phyloP scores from a whole-genome alignment of 2,888 invertebrate genomes.

The Tridacna crocea region DNA sequence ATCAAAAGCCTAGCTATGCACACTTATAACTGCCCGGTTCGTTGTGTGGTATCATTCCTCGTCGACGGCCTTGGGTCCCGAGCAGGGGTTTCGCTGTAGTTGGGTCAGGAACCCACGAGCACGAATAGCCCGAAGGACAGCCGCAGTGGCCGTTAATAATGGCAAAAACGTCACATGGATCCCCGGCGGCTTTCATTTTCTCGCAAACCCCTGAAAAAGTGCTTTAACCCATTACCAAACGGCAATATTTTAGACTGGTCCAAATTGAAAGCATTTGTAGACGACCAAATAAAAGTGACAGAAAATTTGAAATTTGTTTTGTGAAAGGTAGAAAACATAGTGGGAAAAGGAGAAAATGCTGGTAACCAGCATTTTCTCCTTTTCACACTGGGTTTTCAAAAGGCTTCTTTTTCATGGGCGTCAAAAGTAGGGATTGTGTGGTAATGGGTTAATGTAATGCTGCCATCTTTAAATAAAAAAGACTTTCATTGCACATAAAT shows the following conservation, averaged over 20 bases:
- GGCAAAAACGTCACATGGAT: neutral
- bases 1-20: neutral
- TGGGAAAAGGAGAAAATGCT: neutral
- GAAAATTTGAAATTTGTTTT: too few species aligned
- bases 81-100: neutral
- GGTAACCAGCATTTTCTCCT: too few species aligned
- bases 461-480: too few species aligned
- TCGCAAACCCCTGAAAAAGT: constrained; percentile 20
- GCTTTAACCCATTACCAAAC: too few species aligned
- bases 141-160: constrained; percentile 22
- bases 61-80: neutral
- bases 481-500: too few species aligned
- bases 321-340: neutral
- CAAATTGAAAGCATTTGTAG: too few species aligned
- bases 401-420: too few species aligned
- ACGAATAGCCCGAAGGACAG: constrained; percentile 13
- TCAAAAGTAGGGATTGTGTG: too few species aligned
- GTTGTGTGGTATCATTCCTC: constrained; percentile 1
- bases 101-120: constrained; percentile 26
- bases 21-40: constrained; percentile 24
- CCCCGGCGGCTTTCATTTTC: neutral
- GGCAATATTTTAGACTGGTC: too few species aligned
- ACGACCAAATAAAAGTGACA: too few species aligned
- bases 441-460: too few species aligned
- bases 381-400: too few species aligned